These are phyloP conservation scores for Cataglyphis rosenhaueri DNA, from an alignment of 2,888 invertebrate genomes.

Conservation along the genomic window DNA sequence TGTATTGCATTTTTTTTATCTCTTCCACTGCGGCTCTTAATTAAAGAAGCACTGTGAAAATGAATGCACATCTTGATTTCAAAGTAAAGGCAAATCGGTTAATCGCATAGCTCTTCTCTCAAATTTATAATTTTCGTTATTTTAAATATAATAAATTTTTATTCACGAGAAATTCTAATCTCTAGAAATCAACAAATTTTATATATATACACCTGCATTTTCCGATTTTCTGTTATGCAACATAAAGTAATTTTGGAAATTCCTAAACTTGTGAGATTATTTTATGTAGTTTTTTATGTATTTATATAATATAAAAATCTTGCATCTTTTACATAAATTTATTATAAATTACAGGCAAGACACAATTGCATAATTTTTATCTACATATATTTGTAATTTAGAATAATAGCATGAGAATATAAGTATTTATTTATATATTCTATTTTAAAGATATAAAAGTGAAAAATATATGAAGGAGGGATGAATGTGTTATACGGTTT, in stretches of 20 bases:
- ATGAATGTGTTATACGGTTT: neutral
- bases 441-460: neutral
- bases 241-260: neutral
- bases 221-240: neutral
- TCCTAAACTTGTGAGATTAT: neutral
- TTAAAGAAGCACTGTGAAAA: constrained; percentile 41
- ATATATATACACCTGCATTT: neutral
- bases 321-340: neutral
- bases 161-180: neutral
- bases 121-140: neutral
- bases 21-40: constrained; percentile 35
- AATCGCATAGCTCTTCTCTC: neutral
- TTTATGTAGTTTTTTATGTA: neutral
- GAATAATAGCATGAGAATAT: neutral
- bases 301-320: neutral
- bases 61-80: constrained; percentile 14
- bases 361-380: neutral
- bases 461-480: neutral
- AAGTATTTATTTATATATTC: too few species aligned
- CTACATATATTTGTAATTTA: neutral
- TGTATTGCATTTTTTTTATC: constrained; percentile 44
- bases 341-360: neutral
- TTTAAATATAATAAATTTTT: neutral
- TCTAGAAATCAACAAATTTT: neutral
- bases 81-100: neutral